A percentile compares a stretch with the other conserved stretches of the same genome.
Evolutionary conservation across 2,888 invertebrate genomes (phyloP).

Genomic region (Pristionchus mayeri): DNA sequence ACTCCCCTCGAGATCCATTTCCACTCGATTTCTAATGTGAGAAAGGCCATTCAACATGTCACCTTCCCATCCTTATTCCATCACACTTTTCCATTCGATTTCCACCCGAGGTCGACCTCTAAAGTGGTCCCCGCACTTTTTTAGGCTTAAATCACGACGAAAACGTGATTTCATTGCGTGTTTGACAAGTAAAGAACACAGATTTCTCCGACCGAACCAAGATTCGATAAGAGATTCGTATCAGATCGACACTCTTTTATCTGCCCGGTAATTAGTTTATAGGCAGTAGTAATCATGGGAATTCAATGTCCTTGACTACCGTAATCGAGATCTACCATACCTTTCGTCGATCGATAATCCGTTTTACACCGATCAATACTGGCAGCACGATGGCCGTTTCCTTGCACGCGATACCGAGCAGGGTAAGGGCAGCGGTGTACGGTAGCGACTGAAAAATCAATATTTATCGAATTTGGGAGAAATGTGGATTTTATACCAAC

Average conservation of each 20-base stretch:
- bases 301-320: too few species aligned
- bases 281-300: background rate
- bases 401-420: slow-evolving; percentile 49
- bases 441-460: slow-evolving; percentile 39
- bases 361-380: slow-evolving; percentile 20
- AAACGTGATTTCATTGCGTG: too few species aligned
- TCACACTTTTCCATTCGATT: background rate
- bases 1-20: too few species aligned
- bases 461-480: background rate
- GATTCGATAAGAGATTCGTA: too few species aligned
- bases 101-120: slow-evolving; percentile 5
- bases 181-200: too few species aligned
- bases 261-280: background rate
- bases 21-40: background rate
- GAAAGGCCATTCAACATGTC: slow-evolving; percentile 20
- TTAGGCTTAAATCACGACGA: too few species aligned
- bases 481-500: background rate
- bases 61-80: too few species aligned
- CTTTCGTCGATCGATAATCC: background rate
- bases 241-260: background rate
- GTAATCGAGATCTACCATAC: too few species aligned
- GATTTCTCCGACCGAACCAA: too few species aligned
- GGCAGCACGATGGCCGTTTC: slow-evolving; percentile 49
- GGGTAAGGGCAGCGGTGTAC: background rate
- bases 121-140: too few species aligned